Percentiles rank a stretch among this genome's conserved stretches.
Conservation (phyloP, 2,797 vertebrate species). For the Xenops minutus region DNA sequence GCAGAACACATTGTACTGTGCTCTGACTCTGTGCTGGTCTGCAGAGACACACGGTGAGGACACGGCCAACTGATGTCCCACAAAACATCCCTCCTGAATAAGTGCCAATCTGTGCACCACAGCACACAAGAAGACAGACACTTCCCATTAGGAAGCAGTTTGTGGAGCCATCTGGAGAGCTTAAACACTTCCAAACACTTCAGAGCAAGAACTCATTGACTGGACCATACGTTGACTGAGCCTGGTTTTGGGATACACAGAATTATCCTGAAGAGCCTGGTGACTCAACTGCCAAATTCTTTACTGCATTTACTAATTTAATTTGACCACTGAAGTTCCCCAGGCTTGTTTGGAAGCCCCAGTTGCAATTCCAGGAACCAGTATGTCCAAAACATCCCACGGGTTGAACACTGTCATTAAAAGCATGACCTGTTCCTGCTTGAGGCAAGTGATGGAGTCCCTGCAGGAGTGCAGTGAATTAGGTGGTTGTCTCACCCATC, state of each 20-base stretch:
- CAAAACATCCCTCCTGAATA: neutral
- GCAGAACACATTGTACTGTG: neutral
- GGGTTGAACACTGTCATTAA: conserved; percentile 10
- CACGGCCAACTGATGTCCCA: neutral
- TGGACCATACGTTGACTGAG: neutral
- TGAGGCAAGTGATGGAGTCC: conserved; percentile 1
- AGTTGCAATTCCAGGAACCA: neutral
- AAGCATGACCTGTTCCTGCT: conserved; percentile 13
- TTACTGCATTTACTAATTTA: neutral
- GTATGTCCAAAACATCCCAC: neutral
- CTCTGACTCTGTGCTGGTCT: neutral
- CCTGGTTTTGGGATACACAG: neutral
- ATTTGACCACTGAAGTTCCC: conserved; percentile 45
- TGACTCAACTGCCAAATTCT: neutral
- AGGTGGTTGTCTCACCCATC: neutral
- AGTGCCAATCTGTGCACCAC: neutral
- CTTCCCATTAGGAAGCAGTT: neutral
- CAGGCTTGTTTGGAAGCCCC: conserved; percentile 6
- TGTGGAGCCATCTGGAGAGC: neutral
- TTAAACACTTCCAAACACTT: neutral
- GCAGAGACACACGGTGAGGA: neutral
- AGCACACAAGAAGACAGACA: neutral
- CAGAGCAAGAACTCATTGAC: neutral
- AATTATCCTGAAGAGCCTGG: neutral
- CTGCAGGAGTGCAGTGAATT: neutral